A percentile compares a stretch with the other conserved stretches of the same genome.
Conservation (phyloP, 1,140 invertebrate species). For the Dendroctonus valens region DNA sequence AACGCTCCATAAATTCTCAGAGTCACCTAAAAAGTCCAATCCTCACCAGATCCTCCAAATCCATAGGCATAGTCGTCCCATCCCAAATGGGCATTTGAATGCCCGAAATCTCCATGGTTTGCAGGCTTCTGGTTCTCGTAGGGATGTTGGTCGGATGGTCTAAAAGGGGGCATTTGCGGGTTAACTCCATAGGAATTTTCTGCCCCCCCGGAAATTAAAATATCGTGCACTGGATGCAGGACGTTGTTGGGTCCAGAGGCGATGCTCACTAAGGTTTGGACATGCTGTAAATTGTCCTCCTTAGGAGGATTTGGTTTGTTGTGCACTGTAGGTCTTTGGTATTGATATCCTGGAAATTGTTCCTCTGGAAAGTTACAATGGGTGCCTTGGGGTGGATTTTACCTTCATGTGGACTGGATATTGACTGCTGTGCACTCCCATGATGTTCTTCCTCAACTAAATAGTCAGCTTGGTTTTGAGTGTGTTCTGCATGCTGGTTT, state of each 20-base stretch:
- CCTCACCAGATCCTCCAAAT: too few relatives aligned
- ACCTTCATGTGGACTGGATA: too few relatives aligned
- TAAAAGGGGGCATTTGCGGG: conserved; percentile 29
- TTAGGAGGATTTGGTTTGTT: not conserved
- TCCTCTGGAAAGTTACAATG: not conserved
- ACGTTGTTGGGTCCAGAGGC: conserved; percentile 33
- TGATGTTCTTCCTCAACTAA: too few relatives aligned
- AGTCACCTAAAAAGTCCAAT: too few relatives aligned
- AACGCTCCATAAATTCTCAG: too few relatives aligned
- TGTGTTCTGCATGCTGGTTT: not conserved
- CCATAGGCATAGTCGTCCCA: not conserved
- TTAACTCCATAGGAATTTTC: not conserved
- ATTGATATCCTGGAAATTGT: conserved; percentile 11
- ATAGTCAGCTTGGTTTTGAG: not conserved
- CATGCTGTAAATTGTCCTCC: conserved; percentile 22
- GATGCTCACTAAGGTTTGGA: conserved; percentile 37
- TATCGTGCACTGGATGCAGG: conserved; percentile 35
- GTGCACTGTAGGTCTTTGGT: not conserved
- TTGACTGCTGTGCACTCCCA: too few relatives aligned
- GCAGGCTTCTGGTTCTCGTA: conserved; percentile 32
- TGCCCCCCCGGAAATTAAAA: conserved; percentile 29
- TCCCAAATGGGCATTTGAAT: not conserved
- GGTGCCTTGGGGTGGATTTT: not conserved
- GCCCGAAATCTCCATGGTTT: too few relatives aligned
- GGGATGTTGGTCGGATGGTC: conserved; percentile 27